Base-by-base conservation (phyloP, 2,888 invertebrate species). In the Microplitis deprimator region DNA sequence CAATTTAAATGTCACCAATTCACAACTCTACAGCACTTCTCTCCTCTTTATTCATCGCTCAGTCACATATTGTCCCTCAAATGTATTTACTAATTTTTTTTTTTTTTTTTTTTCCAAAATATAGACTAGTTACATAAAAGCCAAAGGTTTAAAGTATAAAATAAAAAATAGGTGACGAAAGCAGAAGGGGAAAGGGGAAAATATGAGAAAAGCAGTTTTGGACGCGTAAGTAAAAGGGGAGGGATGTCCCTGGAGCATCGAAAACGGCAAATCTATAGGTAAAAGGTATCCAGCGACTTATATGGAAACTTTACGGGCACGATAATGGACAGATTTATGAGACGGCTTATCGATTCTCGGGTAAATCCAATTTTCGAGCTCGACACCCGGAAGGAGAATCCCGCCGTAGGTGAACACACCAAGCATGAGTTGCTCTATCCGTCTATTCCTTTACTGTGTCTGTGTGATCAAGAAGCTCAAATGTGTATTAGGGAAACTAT, bases 311-410 rank as follows among this genome's bases (percentile, higher is more conserved):
- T 77, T 77, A 77, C 70, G 73, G 73, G 73, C 62, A 73, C 70
- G 77, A 77, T 77, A 77, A 77, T 77, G 73, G 87, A 87, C 86
- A 85, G 87, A 86, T 87, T 87, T 87, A 87, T 87, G 85, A 85
- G 85, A 83, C 83, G 78, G 83, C 86, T 87, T 85, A 87, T 87
- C 87, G 87, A 87, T 87, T 86, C 86, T 82, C 82, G 75, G 79
- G 83, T 85, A 86, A 87, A 87, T 87, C 86, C 85, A 87, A 87
- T 87, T 86, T 86, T 85, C 85, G 83, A 83, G 84, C 82, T 84
- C 84, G 85, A 83, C 84, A 84, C 83, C 83, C 85, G 74, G 76
- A 79, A 80, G 77, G 72, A 79, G 76, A 75, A 77, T 75, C 71
- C 74, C 62, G 64, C 50, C 38, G 13, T 17, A 71, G 68, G 73